These are phyloP conservation scores for Myotis brandtii DNA, from an alignment of 2,113 vertebrate genomes.

Conservation along the genomic window DNA sequence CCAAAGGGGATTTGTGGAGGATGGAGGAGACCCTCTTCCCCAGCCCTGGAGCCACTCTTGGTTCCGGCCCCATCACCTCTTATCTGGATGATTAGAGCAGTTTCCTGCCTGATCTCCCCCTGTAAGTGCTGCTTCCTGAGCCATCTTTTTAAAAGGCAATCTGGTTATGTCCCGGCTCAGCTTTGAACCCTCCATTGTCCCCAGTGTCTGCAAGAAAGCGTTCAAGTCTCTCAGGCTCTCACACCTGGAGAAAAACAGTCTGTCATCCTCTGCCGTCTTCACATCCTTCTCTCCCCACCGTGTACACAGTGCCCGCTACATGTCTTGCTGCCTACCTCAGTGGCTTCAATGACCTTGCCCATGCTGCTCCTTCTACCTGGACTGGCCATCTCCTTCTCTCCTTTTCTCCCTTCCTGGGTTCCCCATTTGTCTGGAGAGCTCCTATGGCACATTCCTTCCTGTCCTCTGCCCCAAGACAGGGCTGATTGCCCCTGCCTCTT, in stretches of 20 bases:
- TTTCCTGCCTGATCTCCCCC: background rate
- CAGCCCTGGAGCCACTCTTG: background rate
- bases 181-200: background rate
- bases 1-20: fast-evolving
- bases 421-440: background rate
- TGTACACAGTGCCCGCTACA: fast-evolving
- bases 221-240: background rate
- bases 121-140: background rate
- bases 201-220: background rate
- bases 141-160: background rate
- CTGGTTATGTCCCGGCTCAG: background rate
- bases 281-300: fast-evolving
- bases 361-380: background rate
- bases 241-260: background rate
- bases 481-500: background rate
- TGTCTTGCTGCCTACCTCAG: background rate
- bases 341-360: background rate
- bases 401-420: background rate
- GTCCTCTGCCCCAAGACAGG: background rate
- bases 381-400: background rate
- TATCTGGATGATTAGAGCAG: background rate
- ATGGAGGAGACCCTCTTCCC: background rate
- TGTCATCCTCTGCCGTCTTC: background rate
- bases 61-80: background rate
- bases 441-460: background rate